Evolutionary conservation across 2,888 invertebrate species (phyloP).

Genomic region (Ochropleura plecta): DNA sequence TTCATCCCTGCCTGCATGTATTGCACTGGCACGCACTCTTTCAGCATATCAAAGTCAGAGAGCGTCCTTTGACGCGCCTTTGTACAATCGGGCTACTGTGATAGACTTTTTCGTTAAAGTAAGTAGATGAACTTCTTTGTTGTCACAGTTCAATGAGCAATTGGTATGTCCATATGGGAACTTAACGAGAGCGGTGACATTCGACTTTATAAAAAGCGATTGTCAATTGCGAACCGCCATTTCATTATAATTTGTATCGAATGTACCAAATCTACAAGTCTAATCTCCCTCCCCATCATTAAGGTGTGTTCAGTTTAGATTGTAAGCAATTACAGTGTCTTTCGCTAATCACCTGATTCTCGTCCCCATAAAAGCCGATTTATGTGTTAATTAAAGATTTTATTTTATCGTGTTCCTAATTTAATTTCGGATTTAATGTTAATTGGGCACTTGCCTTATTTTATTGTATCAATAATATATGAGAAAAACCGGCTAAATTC

Average conservation of each 20-base stretch:
- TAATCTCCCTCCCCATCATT: conserved; percentile 34
- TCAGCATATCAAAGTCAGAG: conserved; percentile 2
- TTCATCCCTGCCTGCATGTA: neutral
- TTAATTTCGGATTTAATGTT: conserved; percentile 49
- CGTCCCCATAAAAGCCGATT: conserved; percentile 57
- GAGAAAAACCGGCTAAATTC: neutral
- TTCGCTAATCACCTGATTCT: conserved; percentile 64
- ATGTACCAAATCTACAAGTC: conserved; percentile 36
- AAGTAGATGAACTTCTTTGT: conserved; percentile 30
- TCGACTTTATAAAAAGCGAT: conserved; percentile 6
- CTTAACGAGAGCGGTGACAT: neutral
- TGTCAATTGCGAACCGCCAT: neutral
- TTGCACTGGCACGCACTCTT: neutral
- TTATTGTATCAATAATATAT: conserved; percentile 20
- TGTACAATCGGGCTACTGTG: conserved; percentile 1
- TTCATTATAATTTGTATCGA: conserved; percentile 12
- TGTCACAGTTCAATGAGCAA: conserved; percentile 8
- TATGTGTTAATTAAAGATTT: conserved; percentile 65
- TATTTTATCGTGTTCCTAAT: conserved; percentile 52
- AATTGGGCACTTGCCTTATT: conserved; percentile 40
- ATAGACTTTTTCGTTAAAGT: conserved; percentile 12
- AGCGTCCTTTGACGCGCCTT: conserved; percentile 14
- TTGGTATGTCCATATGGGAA: neutral
- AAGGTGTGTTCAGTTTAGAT: conserved; percentile 33
- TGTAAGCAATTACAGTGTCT: conserved; percentile 63